Conservation (phyloP, 2,797 vertebrate genomes). For the Clarias fuscus region DNA sequence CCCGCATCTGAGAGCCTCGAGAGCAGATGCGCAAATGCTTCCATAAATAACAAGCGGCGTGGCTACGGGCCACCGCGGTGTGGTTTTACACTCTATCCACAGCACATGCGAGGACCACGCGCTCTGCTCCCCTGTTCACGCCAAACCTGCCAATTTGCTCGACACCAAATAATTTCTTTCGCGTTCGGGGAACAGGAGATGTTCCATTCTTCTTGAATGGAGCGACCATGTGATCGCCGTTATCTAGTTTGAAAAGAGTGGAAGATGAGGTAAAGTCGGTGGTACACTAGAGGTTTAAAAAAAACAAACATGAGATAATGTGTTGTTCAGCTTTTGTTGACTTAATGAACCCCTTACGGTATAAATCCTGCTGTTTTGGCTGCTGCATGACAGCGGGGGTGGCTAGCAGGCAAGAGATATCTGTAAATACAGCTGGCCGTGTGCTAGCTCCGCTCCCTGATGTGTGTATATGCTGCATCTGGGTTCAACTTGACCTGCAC, state of each 20-base stretch:
- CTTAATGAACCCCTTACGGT: slow-evolving; percentile 59
- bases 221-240: slow-evolving; percentile 26
- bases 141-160: slow-evolving; percentile 19
- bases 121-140: background rate
- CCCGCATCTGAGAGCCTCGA: slow-evolving; percentile 41
- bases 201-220: slow-evolving; percentile 7
- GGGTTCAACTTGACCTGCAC: slow-evolving; percentile 59
- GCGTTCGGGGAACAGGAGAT: background rate
- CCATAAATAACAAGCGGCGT: slow-evolving; percentile 32
- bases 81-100: slow-evolving; percentile 18
- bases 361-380: slow-evolving; percentile 54
- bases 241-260: slow-evolving; percentile 23
- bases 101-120: slow-evolving; percentile 19
- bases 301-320: slow-evolving; percentile 50
- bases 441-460: slow-evolving; percentile 34
- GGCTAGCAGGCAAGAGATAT: slow-evolving; percentile 51
- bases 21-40: slow-evolving; percentile 7
- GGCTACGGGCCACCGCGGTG: slow-evolving; percentile 24
- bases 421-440: slow-evolving; percentile 55
- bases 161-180: background rate
- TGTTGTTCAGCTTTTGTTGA: slow-evolving; percentile 58
- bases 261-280: background rate
- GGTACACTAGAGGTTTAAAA: background rate
- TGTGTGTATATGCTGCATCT: slow-evolving; percentile 48
- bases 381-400: slow-evolving; percentile 45